These are phyloP conservation scores for Psix sp. DNA, from an alignment of 1,140 invertebrate genomes.

Conservation along the genomic window DNA sequence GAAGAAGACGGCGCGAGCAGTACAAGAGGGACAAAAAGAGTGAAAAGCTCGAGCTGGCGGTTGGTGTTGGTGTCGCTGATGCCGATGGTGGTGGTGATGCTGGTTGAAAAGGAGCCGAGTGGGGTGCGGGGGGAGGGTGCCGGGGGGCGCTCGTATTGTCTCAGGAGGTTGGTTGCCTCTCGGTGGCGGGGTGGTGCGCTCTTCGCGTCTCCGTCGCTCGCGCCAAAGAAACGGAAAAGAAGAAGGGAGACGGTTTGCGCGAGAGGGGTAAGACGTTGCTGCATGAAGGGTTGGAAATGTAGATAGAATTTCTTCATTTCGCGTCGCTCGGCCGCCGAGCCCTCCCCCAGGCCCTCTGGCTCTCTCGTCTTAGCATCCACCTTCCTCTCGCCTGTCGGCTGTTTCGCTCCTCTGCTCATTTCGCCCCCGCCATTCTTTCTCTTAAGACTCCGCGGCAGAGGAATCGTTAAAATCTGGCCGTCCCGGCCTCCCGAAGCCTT, in stretches of 20 bases:
- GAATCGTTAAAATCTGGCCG: constrained; percentile 79
- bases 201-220: constrained; percentile 22
- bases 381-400: constrained; percentile 31
- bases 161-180: constrained; percentile 70
- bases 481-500: constrained; percentile 62
- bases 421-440: constrained; percentile 76
- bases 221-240: constrained; percentile 48
- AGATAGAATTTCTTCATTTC: constrained; percentile 79
- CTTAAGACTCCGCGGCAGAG: constrained; percentile 78
- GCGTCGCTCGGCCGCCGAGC: constrained; percentile 68
- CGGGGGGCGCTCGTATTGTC: constrained; percentile 71
- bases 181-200: constrained; percentile 56
- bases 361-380: constrained; percentile 61
- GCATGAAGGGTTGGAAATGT: constrained; percentile 78
- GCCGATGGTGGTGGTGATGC: constrained; percentile 61
- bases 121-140: constrained; percentile 33
- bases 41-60: constrained; percentile 49
- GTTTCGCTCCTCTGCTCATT: constrained; percentile 67
- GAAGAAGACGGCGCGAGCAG: constrained; percentile 18
- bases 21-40: constrained; percentile 57
- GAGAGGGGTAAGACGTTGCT: constrained; percentile 71
- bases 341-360: constrained; percentile 58
- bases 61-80: constrained; percentile 56
- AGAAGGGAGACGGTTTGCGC: constrained; percentile 49
- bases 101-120: constrained; percentile 61